A percentile compares a stretch with the other conserved stretches of the same genome.
Conservation (phyloP, 2,888 invertebrate genomes). For the Sarcophaga rosellei region DNA sequence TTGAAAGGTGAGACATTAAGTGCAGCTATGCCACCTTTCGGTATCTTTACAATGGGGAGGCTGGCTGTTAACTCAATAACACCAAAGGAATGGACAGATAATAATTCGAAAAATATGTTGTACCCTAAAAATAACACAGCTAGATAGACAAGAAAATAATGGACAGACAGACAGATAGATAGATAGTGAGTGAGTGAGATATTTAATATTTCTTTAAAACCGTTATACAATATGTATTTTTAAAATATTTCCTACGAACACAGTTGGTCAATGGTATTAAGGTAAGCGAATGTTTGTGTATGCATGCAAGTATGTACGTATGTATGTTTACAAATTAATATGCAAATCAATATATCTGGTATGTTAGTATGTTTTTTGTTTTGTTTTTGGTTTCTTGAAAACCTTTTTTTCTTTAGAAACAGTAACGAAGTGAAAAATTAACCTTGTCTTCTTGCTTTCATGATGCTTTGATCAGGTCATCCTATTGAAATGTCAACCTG, state of each 20-base stretch:
- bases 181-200: background rate
- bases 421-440: slow-evolving; percentile 42
- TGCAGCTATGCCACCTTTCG: slow-evolving; percentile 58
- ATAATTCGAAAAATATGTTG: background rate
- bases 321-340: slow-evolving; percentile 49
- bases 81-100: background rate
- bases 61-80: slow-evolving; percentile 49
- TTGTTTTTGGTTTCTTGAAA: slow-evolving; percentile 1
- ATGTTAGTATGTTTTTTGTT: background rate
- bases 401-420: slow-evolving; percentile 1
- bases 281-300: background rate
- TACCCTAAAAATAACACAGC: background rate
- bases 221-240: slow-evolving; percentile 20
- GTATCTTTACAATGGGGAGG: slow-evolving; percentile 42
- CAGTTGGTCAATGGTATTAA: too few species aligned
- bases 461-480: slow-evolving; percentile 25
- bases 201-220: slow-evolving; percentile 30
- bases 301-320: background rate
- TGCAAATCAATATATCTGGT: slow-evolving; percentile 52
- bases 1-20: slow-evolving; percentile 78
- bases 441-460: slow-evolving; percentile 41
- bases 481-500: slow-evolving; percentile 29
- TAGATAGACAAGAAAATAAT: background rate
- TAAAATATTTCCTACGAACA: background rate
- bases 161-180: background rate